Conservation (phyloP, 2,797 vertebrate species). For the Pagetopsis macropterus region DNA sequence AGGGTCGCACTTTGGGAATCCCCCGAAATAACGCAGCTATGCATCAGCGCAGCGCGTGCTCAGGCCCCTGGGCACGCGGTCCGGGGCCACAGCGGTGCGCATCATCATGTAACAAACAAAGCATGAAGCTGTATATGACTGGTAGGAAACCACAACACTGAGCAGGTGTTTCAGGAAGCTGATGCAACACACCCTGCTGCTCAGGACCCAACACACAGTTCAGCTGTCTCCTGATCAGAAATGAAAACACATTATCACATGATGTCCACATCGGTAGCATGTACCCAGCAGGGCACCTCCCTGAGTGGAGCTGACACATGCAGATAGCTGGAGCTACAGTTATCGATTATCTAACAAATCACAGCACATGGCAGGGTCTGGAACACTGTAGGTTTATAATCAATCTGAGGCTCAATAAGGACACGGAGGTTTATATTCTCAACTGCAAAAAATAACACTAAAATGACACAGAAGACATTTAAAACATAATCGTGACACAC, state of each 20-base stretch:
- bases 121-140: background rate
- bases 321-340: background rate
- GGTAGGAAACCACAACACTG: background rate
- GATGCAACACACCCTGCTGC: background rate
- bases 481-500: background rate
- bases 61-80: no score
- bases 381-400: background rate
- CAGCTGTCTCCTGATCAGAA: background rate
- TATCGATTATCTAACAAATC: background rate
- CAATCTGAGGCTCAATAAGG: background rate
- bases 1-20: no score
- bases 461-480: background rate
- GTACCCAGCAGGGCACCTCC: slow-evolving; percentile 6
- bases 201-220: background rate
- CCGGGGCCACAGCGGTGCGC: no score
- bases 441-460: background rate
- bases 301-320: background rate
- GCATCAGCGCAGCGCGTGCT: no score
- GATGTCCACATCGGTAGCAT: background rate
- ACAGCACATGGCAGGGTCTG: slow-evolving; percentile 10
- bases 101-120: no score
- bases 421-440: background rate
- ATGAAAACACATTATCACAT: background rate
- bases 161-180: background rate
- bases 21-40: no score